Evolutionary conservation across 1,140 invertebrate genomes (phyloP).

Genomic region (Drosophila rhopaloa): DNA sequence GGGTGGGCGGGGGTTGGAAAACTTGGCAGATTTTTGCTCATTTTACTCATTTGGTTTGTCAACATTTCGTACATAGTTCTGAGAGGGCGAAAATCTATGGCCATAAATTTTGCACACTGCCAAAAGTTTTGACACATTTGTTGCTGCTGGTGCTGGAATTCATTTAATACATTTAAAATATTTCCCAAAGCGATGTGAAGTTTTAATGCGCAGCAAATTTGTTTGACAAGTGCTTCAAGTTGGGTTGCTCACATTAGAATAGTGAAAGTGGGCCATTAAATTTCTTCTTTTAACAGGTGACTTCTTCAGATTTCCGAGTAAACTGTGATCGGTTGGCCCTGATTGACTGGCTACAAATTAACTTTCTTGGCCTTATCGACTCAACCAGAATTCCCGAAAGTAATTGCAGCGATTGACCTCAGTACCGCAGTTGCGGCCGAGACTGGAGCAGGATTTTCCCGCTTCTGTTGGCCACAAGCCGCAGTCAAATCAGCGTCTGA

Average conservation of each 20-base stretch:
- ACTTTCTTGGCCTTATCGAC: slow-evolving; percentile 27
- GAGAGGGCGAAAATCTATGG: slow-evolving; percentile 46
- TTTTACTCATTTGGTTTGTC: slow-evolving; percentile 74
- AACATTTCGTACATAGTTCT: slow-evolving; percentile 68
- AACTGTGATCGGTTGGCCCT: slow-evolving; percentile 7
- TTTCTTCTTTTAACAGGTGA: background rate
- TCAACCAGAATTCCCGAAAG: slow-evolving; percentile 46
- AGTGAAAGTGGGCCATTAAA: slow-evolving; percentile 1
- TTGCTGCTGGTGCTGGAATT: slow-evolving; percentile 39
- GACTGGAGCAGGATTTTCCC: slow-evolving; percentile 6
- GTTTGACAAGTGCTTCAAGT: slow-evolving; percentile 38
- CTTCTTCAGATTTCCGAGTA: background rate
- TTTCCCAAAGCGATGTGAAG: slow-evolving; percentile 23
- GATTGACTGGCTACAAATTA: slow-evolving; percentile 38
- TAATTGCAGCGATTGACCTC: slow-evolving; percentile 77
- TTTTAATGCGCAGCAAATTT: slow-evolving; percentile 51
- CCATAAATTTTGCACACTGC: slow-evolving; percentile 67
- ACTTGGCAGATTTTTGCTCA: slow-evolving; percentile 70
- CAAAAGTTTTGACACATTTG: slow-evolving; percentile 69
- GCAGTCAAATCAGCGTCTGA: slow-evolving; percentile 69
- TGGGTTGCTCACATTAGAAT: background rate
- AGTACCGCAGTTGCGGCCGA: slow-evolving; percentile 60
- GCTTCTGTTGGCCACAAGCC: slow-evolving; percentile 37
- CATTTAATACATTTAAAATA: slow-evolving; percentile 67
- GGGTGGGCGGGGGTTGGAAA: slow-evolving; percentile 5